Conservation (phyloP, 2,113 vertebrate genomes). For the Varanus komodoensis region DNA sequence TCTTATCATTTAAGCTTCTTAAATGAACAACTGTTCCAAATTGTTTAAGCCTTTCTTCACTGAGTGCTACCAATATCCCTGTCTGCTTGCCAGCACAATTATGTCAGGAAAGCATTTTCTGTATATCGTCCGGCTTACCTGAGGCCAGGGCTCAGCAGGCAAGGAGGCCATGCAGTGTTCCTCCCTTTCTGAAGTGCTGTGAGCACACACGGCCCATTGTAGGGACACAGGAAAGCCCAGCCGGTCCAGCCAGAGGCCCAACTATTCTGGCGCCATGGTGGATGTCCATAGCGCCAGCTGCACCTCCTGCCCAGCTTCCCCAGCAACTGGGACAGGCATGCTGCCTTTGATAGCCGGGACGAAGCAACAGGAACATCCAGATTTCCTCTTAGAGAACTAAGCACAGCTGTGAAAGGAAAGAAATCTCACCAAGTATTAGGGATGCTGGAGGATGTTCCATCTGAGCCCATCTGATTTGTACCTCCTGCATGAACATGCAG, state of each 20-base stretch:
- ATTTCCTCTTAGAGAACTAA: conserved; percentile 27
- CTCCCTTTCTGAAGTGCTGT: neutral
- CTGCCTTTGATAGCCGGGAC: neutral
- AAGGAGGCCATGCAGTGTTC: neutral
- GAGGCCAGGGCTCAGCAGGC: neutral
- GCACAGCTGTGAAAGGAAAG: conserved; percentile 33
- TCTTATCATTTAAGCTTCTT: conserved; percentile 2
- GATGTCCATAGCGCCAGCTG: too few relatives aligned
- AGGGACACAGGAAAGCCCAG: too few relatives aligned
- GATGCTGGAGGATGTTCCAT: neutral
- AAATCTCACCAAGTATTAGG: conserved; percentile 6
- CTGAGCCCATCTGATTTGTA: neutral
- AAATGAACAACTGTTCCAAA: neutral
- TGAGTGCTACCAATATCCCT: neutral
- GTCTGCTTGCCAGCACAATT: neutral
- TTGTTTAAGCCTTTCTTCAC: neutral
- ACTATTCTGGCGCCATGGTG: too few relatives aligned
- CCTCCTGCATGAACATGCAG: neutral
- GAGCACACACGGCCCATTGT: neutral
- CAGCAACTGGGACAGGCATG: too few relatives aligned
- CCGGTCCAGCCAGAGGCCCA: too few relatives aligned
- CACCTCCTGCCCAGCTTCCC: too few relatives aligned
- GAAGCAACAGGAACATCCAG: conserved; percentile 41
- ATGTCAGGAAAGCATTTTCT: neutral
- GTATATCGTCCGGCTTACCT: neutral